Percentiles rank a stretch among this genome's conserved stretches.
Evolutionary conservation across 2,113 vertebrate species (phyloP).

Genomic region (Coptodon rendalli): DNA sequence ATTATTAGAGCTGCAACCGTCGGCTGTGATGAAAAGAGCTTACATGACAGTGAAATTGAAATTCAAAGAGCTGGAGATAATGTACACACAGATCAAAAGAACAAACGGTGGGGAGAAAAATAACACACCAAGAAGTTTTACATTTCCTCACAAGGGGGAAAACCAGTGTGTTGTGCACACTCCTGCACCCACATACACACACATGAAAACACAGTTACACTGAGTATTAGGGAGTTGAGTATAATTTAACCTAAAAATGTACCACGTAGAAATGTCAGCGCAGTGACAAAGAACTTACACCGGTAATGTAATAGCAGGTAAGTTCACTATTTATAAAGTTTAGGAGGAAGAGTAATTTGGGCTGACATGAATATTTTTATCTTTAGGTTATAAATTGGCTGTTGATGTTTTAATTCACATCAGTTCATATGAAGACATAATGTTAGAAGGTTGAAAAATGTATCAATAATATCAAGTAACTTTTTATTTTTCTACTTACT

Average conservation of each 20-base stretch:
- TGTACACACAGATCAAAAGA: slow-evolving; percentile 82
- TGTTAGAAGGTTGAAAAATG: not conserved
- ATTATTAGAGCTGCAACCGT: slow-evolving; percentile 77
- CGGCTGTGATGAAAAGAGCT: slow-evolving; percentile 76
- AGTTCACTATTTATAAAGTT: not conserved
- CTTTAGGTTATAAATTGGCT: not conserved
- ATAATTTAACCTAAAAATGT: slow-evolving; percentile 15
- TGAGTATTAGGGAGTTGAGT: not conserved
- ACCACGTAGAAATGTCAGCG: not conserved
- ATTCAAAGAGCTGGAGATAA: slow-evolving; percentile 79
- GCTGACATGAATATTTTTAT: not conserved
- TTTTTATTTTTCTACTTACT: not conserved
- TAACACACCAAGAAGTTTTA: slow-evolving; percentile 73
- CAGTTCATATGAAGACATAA: not conserved
- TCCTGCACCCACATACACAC: not conserved
- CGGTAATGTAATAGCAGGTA: not conserved
- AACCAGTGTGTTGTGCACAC: not conserved
- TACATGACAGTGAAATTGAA: slow-evolving; percentile 79
- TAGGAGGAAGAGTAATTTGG: not conserved
- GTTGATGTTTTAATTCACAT: not conserved
- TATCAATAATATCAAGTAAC: not conserved
- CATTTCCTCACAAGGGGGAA: slow-evolving; percentile 65
- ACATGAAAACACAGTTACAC: not conserved
- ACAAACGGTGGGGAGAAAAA: slow-evolving; percentile 75
- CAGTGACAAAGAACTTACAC: not conserved